These are phyloP conservation scores for Bicyclus anynana DNA, from an alignment of 1,140 invertebrate species.

Conservation along the genomic window DNA sequence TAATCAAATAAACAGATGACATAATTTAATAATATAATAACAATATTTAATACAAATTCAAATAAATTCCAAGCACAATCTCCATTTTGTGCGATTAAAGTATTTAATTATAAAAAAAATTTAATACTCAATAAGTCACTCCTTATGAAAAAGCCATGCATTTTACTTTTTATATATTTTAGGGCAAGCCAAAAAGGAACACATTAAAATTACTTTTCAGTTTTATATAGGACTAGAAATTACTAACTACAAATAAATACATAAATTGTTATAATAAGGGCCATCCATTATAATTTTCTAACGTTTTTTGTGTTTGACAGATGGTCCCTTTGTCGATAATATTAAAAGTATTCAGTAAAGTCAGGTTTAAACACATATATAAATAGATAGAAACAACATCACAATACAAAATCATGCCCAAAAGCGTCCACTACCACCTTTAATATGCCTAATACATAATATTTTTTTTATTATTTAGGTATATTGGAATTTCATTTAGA, in stretches of 20 bases:
- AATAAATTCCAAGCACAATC: constrained; percentile 19
- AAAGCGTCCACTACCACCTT: too few relatives aligned
- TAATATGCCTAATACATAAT: too few relatives aligned
- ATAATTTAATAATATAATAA: constrained; percentile 11
- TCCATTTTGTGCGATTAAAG: background rate
- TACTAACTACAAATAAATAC: constrained; percentile 15
- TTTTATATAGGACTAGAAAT: constrained; percentile 15
- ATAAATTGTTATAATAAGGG: background rate
- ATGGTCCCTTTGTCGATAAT: background rate
- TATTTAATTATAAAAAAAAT: background rate
- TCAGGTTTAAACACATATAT: too few relatives aligned
- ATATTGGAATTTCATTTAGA: too few relatives aligned
- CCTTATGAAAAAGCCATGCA: constrained; percentile 1
- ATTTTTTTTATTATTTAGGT: too few relatives aligned
- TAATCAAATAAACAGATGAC: constrained; percentile 28
- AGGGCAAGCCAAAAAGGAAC: constrained; percentile 16
- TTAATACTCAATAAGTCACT: background rate
- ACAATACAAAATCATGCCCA: too few relatives aligned
- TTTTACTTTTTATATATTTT: background rate
- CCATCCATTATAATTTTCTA: too few relatives aligned
- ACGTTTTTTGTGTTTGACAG: background rate
- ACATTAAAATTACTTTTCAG: constrained; percentile 1
- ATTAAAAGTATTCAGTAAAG: too few relatives aligned
- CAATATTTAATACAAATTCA: constrained; percentile 18
- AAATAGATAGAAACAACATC: too few relatives aligned